Base-by-base conservation (phyloP, 1,140 invertebrate species). In the Drosophila orosa region DNA sequence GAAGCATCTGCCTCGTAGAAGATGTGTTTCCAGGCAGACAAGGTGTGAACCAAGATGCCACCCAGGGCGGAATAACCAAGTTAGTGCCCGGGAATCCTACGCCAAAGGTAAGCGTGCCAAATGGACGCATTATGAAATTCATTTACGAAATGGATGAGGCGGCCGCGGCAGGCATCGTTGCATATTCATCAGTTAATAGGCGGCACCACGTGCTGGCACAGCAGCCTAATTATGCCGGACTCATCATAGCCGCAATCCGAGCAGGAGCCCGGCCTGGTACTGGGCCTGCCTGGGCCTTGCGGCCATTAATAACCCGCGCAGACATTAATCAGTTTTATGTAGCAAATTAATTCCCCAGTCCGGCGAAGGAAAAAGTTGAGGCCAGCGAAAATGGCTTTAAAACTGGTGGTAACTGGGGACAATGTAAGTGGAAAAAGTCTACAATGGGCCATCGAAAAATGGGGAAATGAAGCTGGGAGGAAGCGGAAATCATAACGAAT, bases 251-350 rank as follows among this genome's bases (percentile, higher is more conserved):
- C 60, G 63, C 59, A 65, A 66, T 44, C 60, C 42, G 63, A 44
- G 31, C n/a, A 54, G 29, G 27, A 54, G 62, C 15, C 35, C 44
- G 25, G 37, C 24, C 44, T 63, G 65, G 42, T 48, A 40, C 44
- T 22, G 40, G 3, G 24, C 19, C 33, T 33, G 19, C 29, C 29
- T 22, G 48, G 48, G 47, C 42, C 74, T 37, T 57, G n/a, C n/a
- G 37, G 39, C 40, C 79, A 87, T 85, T 75, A 87, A 85, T 85
- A 75, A 75, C 56, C 42, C 67, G 42, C 55, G 29, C 61, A 8
- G 47, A 56, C 83, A 86, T 85, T 87, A 78, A 82, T 85, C 78
- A 78, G 82, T 78, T 78, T 78, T 82, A 87, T 87, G 82, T 85
- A 58, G 69, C 78, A 78, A 87, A 85, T 87, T 87, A 78, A 85